Evolutionary conservation across 2,797 vertebrate genomes (phyloP).

Genomic region (Eremophila alpestris): DNA sequence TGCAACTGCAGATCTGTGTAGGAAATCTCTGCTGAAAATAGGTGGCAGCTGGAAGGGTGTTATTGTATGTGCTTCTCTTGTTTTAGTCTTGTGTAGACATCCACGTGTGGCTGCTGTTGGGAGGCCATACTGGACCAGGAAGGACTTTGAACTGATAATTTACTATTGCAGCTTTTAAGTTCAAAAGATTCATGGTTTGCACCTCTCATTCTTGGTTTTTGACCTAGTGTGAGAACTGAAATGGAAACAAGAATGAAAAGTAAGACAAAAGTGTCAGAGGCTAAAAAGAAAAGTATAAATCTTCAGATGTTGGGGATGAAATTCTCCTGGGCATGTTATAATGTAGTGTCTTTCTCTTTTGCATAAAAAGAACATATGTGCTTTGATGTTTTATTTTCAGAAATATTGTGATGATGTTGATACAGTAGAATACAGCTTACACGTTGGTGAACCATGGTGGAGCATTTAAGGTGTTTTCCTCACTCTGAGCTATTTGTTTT

Average conservation of each 20-base stretch:
- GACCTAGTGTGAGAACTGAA: not conserved
- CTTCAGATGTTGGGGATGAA: not conserved
- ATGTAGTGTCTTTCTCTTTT: not conserved
- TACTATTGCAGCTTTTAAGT: not conserved
- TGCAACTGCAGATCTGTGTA: not conserved
- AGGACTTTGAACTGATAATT: not conserved
- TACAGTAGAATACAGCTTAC: not conserved
- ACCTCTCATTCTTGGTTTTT: not conserved
- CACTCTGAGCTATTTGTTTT: not conserved
- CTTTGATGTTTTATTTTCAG: not conserved
- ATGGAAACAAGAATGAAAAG: not conserved
- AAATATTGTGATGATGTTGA: not conserved
- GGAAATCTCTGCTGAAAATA: not conserved
- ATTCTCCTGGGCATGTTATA: not conserved
- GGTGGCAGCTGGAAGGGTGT: not conserved
- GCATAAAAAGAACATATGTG: not conserved
- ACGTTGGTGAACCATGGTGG: not conserved
- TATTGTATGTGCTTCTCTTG: not conserved
- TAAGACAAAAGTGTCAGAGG: not conserved
- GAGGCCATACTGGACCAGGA: not conserved
- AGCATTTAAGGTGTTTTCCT: not conserved
- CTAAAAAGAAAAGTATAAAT: not conserved
- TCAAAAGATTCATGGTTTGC: not conserved
- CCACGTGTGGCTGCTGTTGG: not conserved
- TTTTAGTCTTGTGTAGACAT: not conserved